A percentile compares a stretch with the other conserved stretches of the same genome.
phyloP scores from a whole-genome alignment of 2,888 invertebrate genomes.

The Limnephilus rhombicus region DNA sequence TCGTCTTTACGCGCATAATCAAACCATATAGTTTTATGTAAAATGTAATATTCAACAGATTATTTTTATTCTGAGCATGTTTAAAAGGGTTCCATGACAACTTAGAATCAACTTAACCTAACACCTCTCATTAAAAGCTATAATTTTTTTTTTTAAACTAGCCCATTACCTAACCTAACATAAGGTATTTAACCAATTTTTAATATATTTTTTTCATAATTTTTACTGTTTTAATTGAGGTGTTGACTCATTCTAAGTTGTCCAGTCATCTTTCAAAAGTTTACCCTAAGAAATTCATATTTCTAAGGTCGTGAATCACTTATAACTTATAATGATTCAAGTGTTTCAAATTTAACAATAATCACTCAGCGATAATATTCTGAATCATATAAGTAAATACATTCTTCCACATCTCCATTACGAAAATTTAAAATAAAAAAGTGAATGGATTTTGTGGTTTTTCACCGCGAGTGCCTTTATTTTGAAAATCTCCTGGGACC shows the following conservation, averaged over 20 bases:
- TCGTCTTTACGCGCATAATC: too few species aligned
- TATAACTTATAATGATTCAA: not conserved
- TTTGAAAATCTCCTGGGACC: not conserved
- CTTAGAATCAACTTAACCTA: too few species aligned
- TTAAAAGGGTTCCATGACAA: not conserved
- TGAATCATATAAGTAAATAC: not conserved
- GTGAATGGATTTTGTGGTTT: not conserved
- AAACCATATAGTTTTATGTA: too few species aligned
- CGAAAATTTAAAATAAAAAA: not conserved
- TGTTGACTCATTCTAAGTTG: too few species aligned
- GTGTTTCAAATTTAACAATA: not conserved
- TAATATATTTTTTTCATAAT: too few species aligned
- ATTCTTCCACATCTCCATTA: not conserved
- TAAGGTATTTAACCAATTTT: too few species aligned
- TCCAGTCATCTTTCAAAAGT: too few species aligned
- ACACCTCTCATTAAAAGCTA: too few species aligned
- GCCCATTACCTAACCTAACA: too few species aligned
- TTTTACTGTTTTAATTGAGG: too few species aligned
- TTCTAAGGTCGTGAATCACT: not conserved
- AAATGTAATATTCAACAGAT: not conserved
- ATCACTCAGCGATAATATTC: not conserved
- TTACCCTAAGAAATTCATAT: not conserved
- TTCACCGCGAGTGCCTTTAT: not conserved
- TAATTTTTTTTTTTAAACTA: too few species aligned
- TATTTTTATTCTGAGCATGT: not conserved